Conservation (phyloP, 1,140 invertebrate species). For the Hestina assimilis region DNA sequence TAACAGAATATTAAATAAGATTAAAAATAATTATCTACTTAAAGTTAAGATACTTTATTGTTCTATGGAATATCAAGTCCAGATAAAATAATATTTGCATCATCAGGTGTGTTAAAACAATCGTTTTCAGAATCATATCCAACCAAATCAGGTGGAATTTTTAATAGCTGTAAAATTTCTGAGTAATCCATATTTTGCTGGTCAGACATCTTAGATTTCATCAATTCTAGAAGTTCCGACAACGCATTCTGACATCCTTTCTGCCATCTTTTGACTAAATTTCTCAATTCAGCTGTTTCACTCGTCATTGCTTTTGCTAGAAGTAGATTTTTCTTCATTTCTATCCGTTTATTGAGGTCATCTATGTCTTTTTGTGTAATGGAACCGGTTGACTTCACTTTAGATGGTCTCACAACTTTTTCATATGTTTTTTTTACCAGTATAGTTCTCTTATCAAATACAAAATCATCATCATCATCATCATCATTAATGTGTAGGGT, state of each 20-base stretch:
- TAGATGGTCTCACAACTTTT: slow-evolving; percentile 51
- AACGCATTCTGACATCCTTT: slow-evolving; percentile 68
- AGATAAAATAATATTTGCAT: slow-evolving; percentile 50
- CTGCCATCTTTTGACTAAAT: slow-evolving; percentile 68
- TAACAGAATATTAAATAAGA: no score
- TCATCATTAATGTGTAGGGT: slow-evolving; percentile 42
- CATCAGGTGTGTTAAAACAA: slow-evolving; percentile 57
- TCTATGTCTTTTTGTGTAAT: slow-evolving; percentile 69
- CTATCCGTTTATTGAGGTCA: slow-evolving; percentile 55
- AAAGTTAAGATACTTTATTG: no score
- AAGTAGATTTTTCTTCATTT: slow-evolving; percentile 59
- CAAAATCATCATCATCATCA: slow-evolving; percentile 62
- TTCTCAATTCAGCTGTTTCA: slow-evolving; percentile 59
- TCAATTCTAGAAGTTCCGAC: slow-evolving; percentile 59
- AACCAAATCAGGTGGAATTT: slow-evolving; percentile 60
- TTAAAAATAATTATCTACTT: no score
- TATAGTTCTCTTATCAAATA: slow-evolving; percentile 50
- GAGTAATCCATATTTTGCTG: slow-evolving; percentile 59
- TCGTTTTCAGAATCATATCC: slow-evolving; percentile 69
- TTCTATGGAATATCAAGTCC: slow-evolving; percentile 34
- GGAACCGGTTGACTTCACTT: slow-evolving; percentile 68
- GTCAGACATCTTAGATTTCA: slow-evolving; percentile 61
- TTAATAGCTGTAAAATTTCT: slow-evolving; percentile 61
- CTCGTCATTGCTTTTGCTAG: slow-evolving; percentile 50
- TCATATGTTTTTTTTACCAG: slow-evolving; percentile 57